Base-by-base conservation (phyloP, 2,113 vertebrate genomes). In the Apodemus sylvaticus region DNA sequence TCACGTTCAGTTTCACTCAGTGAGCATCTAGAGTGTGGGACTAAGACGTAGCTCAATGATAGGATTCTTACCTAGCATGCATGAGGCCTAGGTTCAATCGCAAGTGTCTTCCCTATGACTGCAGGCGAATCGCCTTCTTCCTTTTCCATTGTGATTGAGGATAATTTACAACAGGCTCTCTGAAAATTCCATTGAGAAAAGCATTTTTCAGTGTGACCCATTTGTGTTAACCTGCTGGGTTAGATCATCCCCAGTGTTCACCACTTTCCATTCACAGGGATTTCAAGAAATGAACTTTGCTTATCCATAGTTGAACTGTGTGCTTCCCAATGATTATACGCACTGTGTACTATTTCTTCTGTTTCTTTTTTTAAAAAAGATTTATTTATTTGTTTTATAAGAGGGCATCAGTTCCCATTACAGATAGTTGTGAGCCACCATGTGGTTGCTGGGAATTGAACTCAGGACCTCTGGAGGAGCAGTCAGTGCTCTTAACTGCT, bases 161-260 rank as follows among this genome's bases (percentile, higher is more conserved):
- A 31, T 36, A 29, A 9, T 31, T 95, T 94, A 73, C 42, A 62
- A 64, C 24, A 29, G 3, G 51, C 20, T 14, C 29, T 89, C 66
- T 82, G 68, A 91, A 92, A 39, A 53, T 93, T 85, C 22, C 70
- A 24, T n/a, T 73, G 34, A 94, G 22, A 91, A 70, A 51, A 78
- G 20, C 20, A 45, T 70, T 91, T 74, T 91, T 92, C 64, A 92
- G 4, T 78, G 13, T 74, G 68, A 22, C 48, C 19, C 7, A 16
- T 77, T 92, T 92, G 58, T 92, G 51, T 24, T 51, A 58, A 13
- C 7, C 51, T 7, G 6, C 17, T 89, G n/a, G 48, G 89, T 86
- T 2, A 88, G 31, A n/a, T 4, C 29, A 76, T 91, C 87, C 12
- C 34, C 60, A 29, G 19, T 82, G 29, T 14, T 86, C 73, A 16